Conservation (phyloP, 2,797 vertebrate species). For the Manis crassicaudata region DNA sequence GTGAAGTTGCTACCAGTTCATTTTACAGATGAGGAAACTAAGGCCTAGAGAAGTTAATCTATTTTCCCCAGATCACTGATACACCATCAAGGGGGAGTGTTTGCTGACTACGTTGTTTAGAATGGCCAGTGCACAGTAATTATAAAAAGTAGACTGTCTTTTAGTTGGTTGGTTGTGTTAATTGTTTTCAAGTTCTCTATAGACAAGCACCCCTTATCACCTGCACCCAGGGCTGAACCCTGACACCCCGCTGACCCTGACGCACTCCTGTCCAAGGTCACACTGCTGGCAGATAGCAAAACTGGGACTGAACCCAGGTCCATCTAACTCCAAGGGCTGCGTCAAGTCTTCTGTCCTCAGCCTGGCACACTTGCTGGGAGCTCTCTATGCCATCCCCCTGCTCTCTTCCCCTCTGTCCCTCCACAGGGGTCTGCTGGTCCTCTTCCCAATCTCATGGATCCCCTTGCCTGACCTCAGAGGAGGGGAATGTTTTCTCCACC, state of each 20-base stretch:
- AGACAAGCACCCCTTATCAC: not conserved
- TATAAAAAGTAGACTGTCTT: not conserved
- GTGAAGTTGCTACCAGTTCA: not conserved
- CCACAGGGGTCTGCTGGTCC: not conserved
- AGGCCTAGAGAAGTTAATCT: not conserved
- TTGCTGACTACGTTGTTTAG: not conserved
- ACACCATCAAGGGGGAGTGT: accelerated
- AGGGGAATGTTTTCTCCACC: not conserved
- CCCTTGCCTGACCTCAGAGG: not conserved
- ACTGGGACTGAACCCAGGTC: not conserved
- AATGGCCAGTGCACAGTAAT: not conserved
- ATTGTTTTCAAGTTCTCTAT: not conserved
- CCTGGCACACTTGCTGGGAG: not conserved
- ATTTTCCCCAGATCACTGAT: not conserved
- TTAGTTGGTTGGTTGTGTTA: not conserved
- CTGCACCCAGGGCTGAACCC: not conserved
- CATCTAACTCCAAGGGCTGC: not conserved
- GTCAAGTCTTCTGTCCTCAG: not conserved
- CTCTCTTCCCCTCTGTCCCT: not conserved
- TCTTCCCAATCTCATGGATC: not conserved
- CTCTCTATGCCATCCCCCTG: not conserved
- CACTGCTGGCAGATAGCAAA: not conserved
- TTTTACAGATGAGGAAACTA: not conserved
- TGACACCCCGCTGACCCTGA: not conserved
- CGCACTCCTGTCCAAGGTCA: not conserved